phyloP scores from a whole-genome alignment of 2,888 invertebrate species.

The Sesia apiformis region DNA sequence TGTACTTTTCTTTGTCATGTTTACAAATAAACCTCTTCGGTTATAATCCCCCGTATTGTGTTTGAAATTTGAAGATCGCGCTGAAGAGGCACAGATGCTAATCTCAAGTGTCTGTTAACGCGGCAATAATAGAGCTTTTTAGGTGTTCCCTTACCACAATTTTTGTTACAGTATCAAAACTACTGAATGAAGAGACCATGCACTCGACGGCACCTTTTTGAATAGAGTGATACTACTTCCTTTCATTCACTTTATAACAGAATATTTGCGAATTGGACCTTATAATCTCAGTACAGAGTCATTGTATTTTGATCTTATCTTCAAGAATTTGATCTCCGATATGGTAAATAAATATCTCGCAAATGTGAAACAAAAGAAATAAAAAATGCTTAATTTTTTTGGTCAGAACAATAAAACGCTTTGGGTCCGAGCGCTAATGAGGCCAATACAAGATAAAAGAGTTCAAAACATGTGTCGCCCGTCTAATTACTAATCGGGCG shows the following conservation, averaged over 20 bases:
- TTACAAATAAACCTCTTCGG: slow-evolving; percentile 72
- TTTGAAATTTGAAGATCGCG: slow-evolving; percentile 57
- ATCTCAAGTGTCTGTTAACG: slow-evolving; percentile 74
- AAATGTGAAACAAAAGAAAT: no score
- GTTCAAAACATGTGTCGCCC: slow-evolving; percentile 63
- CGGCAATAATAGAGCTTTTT: slow-evolving; percentile 63
- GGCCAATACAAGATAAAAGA: slow-evolving; percentile 54
- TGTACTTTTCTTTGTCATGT: slow-evolving; percentile 56
- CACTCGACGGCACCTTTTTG: slow-evolving; percentile 32
- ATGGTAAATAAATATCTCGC: no score
- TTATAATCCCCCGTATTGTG: slow-evolving; percentile 65
- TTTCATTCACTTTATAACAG: slow-evolving; percentile 20
- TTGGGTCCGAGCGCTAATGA: slow-evolving; percentile 38
- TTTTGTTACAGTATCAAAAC: slow-evolving; percentile 34
- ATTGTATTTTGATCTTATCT: no score
- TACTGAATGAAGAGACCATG: slow-evolving; percentile 44
- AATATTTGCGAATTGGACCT: slow-evolving; percentile 13
- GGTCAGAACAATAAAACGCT: slow-evolving; percentile 31
- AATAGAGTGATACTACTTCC: slow-evolving; percentile 49
- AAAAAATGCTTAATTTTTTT: background rate
- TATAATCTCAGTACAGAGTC: no score
- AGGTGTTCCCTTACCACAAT: slow-evolving; percentile 50
- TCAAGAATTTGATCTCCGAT: no score
- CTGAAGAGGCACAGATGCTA: slow-evolving; percentile 67
- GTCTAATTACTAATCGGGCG: slow-evolving; percentile 68